Evolutionary conservation across 1,140 invertebrate species (phyloP), one percentile per base, ranked within the genome.

Genomic region (Atta cephalotes): DNA sequence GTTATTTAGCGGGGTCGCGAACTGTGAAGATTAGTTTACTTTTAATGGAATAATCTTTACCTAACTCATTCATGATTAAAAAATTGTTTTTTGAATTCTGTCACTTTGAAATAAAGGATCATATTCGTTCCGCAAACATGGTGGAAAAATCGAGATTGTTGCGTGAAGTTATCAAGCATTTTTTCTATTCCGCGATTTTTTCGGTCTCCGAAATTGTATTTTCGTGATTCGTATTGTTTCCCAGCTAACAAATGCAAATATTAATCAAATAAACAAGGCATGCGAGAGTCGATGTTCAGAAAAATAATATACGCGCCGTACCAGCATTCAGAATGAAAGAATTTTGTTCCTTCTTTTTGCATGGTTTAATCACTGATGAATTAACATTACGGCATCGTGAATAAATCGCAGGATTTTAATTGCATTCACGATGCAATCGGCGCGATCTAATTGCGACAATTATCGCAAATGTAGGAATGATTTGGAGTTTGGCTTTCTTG

Each of bases 401-500:
- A 86, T 65, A 63, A 79, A 90, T 89, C 81, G 51, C 84, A 53
- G 63, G 88, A 65, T 90, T 90, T 90, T 89, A 89, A 90, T 89
- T 89, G 88, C 78, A 53, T 78, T 35, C 45, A 35, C 63, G 71
- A 60, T 66, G 58, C 88, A 89, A 81, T 87, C 63, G 84, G 49
- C 28, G 84, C 51, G 68, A 89, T 85, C 80, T 85, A 90, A 90
- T 90, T 90, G 87, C 63, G 56, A 87, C 88, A 85, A 90, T 90
- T 90, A 89, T 60, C 86, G 25, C 79, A 35, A 18, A 71, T 58
- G 66, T 62, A 58, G 86, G 45, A 3, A 31, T 45, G 53, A 39
- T 51, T 81, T 81, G 58, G 78, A 81, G 31, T 71, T 81, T 39
- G 31, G 49, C 16, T 71, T 71, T 56, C 39, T 21, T 28, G 78